Conservation (phyloP, 1,140 invertebrate genomes). For the Laupala kohalensis region DNA sequence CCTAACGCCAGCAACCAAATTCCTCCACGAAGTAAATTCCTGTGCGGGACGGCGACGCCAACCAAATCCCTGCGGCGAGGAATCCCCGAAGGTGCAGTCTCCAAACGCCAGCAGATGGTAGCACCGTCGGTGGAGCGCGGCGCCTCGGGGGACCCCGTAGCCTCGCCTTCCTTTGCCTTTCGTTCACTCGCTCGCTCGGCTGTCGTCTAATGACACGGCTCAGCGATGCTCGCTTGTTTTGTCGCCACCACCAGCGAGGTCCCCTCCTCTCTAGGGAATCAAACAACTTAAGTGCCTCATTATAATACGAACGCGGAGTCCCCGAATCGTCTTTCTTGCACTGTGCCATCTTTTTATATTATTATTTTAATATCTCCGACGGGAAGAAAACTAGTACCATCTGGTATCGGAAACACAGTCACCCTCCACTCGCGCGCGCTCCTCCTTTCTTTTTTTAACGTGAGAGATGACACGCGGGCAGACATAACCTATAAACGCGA, state of each 20-base stretch:
- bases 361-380: conserved; percentile 4
- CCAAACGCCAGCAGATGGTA: background rate
- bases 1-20: no score
- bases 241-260: conserved; percentile 1
- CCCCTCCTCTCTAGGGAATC: background rate
- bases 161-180: no score
- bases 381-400: conserved; percentile 5
- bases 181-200: no score
- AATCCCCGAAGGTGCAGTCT: background rate
- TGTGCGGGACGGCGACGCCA: no score
- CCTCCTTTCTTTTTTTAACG: background rate
- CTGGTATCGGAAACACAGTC: conserved; percentile 5
- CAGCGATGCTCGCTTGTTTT: background rate
- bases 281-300: background rate
- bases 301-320: background rate
- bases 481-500: conserved; percentile 1
- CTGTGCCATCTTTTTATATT: conserved; percentile 8
- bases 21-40: no score
- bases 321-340: conserved; percentile 1
- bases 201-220: background rate
- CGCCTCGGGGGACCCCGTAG: background rate
- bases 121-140: no score
- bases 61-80: background rate
- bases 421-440: no score
- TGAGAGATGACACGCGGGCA: conserved; percentile 5